phyloP scores from a whole-genome alignment of 1,140 invertebrate species.

The Araneus ventricosus region DNA sequence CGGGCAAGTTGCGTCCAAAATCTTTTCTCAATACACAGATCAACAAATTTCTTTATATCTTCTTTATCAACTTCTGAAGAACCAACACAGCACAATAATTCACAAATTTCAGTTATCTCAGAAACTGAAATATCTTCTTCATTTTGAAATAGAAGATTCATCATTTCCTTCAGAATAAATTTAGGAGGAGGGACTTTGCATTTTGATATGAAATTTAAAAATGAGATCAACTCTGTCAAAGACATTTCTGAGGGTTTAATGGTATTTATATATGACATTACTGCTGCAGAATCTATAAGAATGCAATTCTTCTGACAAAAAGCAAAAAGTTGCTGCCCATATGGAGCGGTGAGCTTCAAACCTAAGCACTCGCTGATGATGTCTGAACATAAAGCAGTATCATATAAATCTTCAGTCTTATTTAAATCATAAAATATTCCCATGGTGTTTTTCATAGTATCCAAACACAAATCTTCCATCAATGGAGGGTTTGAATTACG shows the following conservation, averaged over 20 bases:
- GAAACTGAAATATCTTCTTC: background rate
- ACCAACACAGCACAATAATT: background rate
- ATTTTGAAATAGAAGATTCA: background rate
- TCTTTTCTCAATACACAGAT: background rate
- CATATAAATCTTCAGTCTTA: too few species aligned
- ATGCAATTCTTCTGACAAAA: slow-evolving; percentile 4
- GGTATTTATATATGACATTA: background rate
- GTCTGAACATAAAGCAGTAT: background rate
- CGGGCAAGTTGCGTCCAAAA: background rate
- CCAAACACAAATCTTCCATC: background rate
- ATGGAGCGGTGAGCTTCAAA: background rate
- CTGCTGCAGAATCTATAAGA: background rate
- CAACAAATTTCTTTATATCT: background rate
- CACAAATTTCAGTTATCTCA: background rate
- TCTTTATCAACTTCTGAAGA: background rate
- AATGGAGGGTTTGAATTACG: background rate
- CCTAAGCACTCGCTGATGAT: background rate
- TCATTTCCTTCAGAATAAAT: background rate
- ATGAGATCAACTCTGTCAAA: background rate
- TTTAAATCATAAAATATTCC: background rate
- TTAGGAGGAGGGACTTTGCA: background rate
- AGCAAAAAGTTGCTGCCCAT: background rate
- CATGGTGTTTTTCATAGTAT: background rate
- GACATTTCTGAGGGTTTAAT: background rate
- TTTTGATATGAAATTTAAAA: background rate